Conservation (phyloP, 1,140 invertebrate genomes). For the Neodiprion pinetum region DNA sequence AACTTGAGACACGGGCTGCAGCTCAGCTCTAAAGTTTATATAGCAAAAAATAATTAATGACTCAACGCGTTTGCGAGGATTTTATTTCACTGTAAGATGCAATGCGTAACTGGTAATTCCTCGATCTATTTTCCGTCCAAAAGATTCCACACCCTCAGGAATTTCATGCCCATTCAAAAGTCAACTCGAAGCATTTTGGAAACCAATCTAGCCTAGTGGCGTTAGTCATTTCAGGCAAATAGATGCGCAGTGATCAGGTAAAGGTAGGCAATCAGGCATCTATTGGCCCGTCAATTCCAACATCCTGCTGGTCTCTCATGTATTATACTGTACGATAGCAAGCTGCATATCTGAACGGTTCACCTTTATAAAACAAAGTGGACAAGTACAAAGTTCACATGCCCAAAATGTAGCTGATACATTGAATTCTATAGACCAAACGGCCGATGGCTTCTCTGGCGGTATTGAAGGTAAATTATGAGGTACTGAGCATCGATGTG, state of each 20-base stretch:
- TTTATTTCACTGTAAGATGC: neutral
- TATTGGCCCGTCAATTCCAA: no score
- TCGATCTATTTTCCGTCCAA: neutral
- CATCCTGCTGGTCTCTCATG: neutral
- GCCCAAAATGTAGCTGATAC: conserved; percentile 36
- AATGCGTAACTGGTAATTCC: no score
- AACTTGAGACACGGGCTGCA: conserved; percentile 19
- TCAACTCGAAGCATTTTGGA: neutral
- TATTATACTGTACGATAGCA: neutral
- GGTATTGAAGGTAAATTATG: no score
- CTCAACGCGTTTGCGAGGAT: neutral
- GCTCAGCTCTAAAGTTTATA: conserved; percentile 22
- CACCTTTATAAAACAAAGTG: conserved; percentile 44
- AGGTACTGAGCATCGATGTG: no score
- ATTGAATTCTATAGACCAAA: no score
- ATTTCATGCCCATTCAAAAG: neutral
- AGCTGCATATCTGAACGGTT: conserved; percentile 30
- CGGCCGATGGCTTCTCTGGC: no score
- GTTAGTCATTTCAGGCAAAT: no score
- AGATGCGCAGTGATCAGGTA: no score
- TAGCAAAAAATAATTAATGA: conserved; percentile 28
- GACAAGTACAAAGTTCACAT: conserved; percentile 42
- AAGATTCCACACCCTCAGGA: neutral
- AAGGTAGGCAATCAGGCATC: no score
- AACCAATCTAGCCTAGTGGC: no score